Conservation (phyloP, 1,140 invertebrate species). For the Hylaeus anthracinus region DNA sequence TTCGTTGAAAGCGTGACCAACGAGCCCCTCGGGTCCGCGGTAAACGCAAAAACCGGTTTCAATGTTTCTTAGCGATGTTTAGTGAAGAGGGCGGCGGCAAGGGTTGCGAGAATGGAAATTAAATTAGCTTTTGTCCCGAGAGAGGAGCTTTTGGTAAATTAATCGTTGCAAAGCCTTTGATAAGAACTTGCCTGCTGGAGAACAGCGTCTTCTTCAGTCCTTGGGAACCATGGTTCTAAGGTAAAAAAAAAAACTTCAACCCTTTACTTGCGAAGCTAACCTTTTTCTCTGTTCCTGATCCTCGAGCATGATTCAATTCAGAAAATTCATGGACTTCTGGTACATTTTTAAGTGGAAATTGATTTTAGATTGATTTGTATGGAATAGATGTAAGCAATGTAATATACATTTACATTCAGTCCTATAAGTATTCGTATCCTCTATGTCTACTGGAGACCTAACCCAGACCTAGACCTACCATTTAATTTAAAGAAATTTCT, state of each 20-base stretch:
- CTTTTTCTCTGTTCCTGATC: not conserved
- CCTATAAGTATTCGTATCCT: too few species aligned
- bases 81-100: not conserved
- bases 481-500: too few species aligned
- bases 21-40: not conserved
- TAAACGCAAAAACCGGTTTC: not conserved
- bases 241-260: slow-evolving; percentile 1
- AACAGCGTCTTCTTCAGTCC: slow-evolving; percentile 12
- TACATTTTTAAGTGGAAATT: not conserved
- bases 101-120: slow-evolving; percentile 58
- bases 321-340: not conserved
- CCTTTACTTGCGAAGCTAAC: not conserved
- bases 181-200: slow-evolving; percentile 2
- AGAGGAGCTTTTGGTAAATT: slow-evolving; percentile 48
- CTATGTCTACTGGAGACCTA: too few species aligned
- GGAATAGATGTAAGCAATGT: too few species aligned
- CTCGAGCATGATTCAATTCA: not conserved
- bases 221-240: not conserved
- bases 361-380: too few species aligned
- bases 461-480: too few species aligned
- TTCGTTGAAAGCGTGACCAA: not conserved
- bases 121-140: slow-evolving; percentile 55
- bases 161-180: slow-evolving; percentile 54
- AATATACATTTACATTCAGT: too few species aligned
- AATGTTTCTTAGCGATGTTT: slow-evolving; percentile 11